Evolutionary conservation across 2,113 vertebrate species (phyloP), one percentile per base, ranked within the genome.

Genomic region (Oreocharis arfaki): DNA sequence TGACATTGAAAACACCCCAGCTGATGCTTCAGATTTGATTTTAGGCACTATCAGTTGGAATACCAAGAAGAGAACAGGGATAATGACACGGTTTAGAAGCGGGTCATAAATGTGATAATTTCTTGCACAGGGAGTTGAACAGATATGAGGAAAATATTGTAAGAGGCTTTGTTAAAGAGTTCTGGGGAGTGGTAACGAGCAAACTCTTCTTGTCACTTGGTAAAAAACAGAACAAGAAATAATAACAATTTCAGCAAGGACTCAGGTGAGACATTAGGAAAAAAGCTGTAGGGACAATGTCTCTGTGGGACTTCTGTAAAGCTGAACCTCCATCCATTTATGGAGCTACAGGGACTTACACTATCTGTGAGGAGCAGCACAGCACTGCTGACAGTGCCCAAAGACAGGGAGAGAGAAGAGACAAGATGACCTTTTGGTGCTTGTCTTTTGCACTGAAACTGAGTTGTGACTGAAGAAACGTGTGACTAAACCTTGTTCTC

Each of bases 361-460:
- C 10, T 46, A 5, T 4, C 39, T 83, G 44, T 37, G 16, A 55
- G 57, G 32, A 60, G 32, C 1, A 1, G n/a, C 61, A 23, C 26
- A 61, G 42, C 26, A 22, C 46, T 24, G 33, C 3, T 16, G 3
- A 6, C 6, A 3, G 3, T n/a, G 46, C 49, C 63, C 5, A 5
- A n/a, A 49, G 39, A 30, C 37, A 32, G 3, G 42, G 16, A 57
- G 57, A 71, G 19, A 52, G 20, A 28, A 19, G 30, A 57, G 24
- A 7, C 0, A 3, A 41, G 24, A 11, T 19, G 6, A 65, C 1
- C n/a, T 80, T 71, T 39, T 26, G 19, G 7, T 26, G 41, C 27
- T 76, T 69, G 21, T 17, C 57, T 60, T 56, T 20, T n/a, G 37
- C 44, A 53, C 55, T 65, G 47, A 65, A 83, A 64, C 27, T 23